Base-by-base conservation (phyloP, 2,888 invertebrate genomes). In the Plagodis pulveraria region DNA sequence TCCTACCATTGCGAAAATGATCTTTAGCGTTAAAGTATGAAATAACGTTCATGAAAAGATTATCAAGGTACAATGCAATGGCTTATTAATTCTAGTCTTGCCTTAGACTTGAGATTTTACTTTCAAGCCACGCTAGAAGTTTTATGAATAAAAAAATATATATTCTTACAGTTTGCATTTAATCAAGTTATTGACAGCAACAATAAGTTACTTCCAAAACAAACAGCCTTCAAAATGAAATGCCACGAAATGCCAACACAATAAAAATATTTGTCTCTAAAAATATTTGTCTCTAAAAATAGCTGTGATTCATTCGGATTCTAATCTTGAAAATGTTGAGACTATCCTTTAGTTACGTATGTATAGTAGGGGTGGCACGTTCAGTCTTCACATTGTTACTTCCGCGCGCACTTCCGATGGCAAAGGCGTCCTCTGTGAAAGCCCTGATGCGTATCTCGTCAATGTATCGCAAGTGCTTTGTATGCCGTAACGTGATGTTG, bases 371-470 rank as follows among this genome's bases (percentile, higher is more conserved):
- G 70, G 58, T 50, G 73, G 64, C 65, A 50, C 41, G 56, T 22
- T n/a, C 48, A 64, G 58, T 51, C 62, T 63, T 73, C 70, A 70
- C 69, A 68, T 69, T 66, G 62, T 58, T 62, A 58, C 78, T 76
- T 81, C 81, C 82, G 78, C 68, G 67, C 66, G 62, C 65, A 69
- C 79, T 74, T 81, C 81, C 82, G 75, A 66, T 70, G 71, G 69
- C 56, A 55, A 62, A 60, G 65, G 71, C 58, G 44, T 55, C 45
- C 36, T 59, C 36, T 56, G 58, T 57, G 62, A 62, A 62, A 55
- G 63, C 55, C 56, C 51, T 60, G 65, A 66, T 65, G 58, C 49
- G 43, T 66, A 66, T 65, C 69, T 44, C 22, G 47, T 58, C 63
- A 53, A 58, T 56, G 65, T 50, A 56, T 47, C 62, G 42, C 61